Base-by-base conservation (phyloP, 2,888 invertebrate genomes). In the Melieria crassipennis region DNA sequence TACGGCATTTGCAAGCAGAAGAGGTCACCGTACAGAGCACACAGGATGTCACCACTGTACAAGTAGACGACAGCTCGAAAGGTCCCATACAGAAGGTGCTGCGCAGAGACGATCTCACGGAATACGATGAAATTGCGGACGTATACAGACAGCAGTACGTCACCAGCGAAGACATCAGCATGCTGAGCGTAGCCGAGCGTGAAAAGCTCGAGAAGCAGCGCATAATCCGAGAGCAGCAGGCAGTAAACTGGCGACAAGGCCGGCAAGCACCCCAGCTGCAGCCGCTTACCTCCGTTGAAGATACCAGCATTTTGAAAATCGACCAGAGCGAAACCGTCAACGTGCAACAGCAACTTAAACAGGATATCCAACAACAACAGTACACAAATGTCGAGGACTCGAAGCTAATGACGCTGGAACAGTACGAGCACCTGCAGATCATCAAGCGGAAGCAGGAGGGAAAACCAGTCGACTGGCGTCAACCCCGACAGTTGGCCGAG, bases 1-100 rank as follows among this genome's bases (percentile, higher is more conserved):
- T 86, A 77, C 87, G 82, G 78, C 86, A 80, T 77, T 77, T 81
- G 73, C 80, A 82, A 64, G 77, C 81, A 1, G 81, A 84, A 52
- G 79, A 82, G 52, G 71, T 78, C 5, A 76, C 79, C 11, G 30
- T 50, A 79, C 78, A 91, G 75, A 88, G 89, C 73, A 88, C 89
- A 71, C 90, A 91, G 83, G 90, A 91, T 71, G 89, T 88, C 7
- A 87, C 90, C 1, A 86, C 89, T 56, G 83, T 90, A 69, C 90
- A 89, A 80, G 85, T 89, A 10, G 85, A 85, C 58, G 82, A 86
- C 30, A 83, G 79, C 52, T 82, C 85, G 3, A 84, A 85, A 77
- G 76, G 79, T 9, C 83, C 83, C 0, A 82, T 85, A 60, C 77
- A 83, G 1, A 84, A 86, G 76, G 58, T 81, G 0, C 73, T 82